phyloP scores from a whole-genome alignment of 2,888 invertebrate genomes.

The Tineola bisselliella region DNA sequence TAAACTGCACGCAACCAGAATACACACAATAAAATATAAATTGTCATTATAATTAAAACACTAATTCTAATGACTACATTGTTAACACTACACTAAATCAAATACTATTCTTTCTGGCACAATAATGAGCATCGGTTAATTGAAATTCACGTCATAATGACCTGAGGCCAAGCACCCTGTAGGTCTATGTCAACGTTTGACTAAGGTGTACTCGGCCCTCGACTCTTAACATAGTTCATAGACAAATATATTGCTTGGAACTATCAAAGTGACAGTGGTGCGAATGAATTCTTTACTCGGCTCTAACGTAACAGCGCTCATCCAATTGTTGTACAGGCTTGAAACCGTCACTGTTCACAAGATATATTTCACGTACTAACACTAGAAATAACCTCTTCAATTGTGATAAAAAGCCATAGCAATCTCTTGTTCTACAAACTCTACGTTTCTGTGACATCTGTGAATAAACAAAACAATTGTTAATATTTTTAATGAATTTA shows the following conservation, averaged over 20 bases:
- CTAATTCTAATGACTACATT: conserved; percentile 10
- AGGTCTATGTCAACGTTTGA: not conserved
- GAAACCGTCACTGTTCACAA: too few relatives aligned
- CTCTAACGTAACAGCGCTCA: too few relatives aligned
- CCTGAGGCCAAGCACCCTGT: not conserved
- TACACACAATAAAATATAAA: not conserved
- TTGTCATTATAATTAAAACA: not conserved
- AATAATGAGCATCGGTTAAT: conserved; percentile 48
- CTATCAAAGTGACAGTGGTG: too few relatives aligned
- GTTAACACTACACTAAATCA: not conserved
- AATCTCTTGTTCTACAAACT: conserved; percentile 1
- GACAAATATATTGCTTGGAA: too few relatives aligned
- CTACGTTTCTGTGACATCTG: conserved; percentile 54
- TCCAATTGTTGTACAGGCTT: too few relatives aligned
- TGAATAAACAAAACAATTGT: conserved; percentile 18
- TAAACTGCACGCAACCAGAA: not conserved
- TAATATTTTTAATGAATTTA: not conserved
- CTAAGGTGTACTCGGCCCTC: too few relatives aligned
- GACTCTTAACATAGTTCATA: too few relatives aligned
- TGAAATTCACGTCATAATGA: not conserved
- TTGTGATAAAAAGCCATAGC: not conserved
- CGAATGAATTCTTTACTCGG: too few relatives aligned
- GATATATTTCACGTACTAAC: too few relatives aligned
- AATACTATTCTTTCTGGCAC: conserved; percentile 38
- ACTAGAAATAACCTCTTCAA: too few relatives aligned